These are phyloP conservation scores for Rhamnusium bicolor DNA, from an alignment of 2,888 invertebrate genomes.

Conservation along the genomic window DNA sequence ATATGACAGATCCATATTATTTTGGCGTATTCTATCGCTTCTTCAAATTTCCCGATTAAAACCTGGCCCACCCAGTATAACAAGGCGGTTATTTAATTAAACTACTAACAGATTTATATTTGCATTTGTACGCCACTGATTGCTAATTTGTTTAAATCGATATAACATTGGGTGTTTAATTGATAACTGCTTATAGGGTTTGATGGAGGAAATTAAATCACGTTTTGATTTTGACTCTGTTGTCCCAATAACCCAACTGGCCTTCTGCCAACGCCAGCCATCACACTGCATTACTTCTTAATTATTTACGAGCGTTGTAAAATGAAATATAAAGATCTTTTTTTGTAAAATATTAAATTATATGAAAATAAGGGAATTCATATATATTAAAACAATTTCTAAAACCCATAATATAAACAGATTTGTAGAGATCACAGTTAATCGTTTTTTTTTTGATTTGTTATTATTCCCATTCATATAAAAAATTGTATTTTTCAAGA, in stretches of 20 bases:
- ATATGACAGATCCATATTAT: too few relatives aligned
- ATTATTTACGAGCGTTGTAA: slow-evolving; percentile 11
- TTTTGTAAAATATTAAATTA: not conserved
- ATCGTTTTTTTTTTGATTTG: too few relatives aligned
- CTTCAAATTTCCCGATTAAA: too few relatives aligned
- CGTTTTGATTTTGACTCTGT: not conserved
- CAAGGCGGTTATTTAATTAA: too few relatives aligned
- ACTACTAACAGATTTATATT: too few relatives aligned
- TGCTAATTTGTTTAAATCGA: not conserved
- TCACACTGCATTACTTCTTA: slow-evolving; percentile 23
- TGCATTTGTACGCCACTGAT: not conserved
- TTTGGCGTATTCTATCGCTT: too few relatives aligned
- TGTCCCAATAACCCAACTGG: slow-evolving; percentile 44
- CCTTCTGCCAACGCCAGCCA: slow-evolving; percentile 39
- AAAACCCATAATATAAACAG: too few relatives aligned
- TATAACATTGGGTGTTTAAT: not conserved
- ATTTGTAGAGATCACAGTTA: too few relatives aligned
- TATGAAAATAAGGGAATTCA: not conserved
- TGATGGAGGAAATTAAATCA: slow-evolving; percentile 20
- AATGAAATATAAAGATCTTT: not conserved
- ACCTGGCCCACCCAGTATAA: too few relatives aligned
- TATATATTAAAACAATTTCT: too few relatives aligned
- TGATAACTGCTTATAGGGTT: not conserved
- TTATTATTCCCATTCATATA: too few relatives aligned
- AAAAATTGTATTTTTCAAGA: too few relatives aligned